Conservation (phyloP, 1,140 invertebrate species). For the Scylla paramamosain region DNA sequence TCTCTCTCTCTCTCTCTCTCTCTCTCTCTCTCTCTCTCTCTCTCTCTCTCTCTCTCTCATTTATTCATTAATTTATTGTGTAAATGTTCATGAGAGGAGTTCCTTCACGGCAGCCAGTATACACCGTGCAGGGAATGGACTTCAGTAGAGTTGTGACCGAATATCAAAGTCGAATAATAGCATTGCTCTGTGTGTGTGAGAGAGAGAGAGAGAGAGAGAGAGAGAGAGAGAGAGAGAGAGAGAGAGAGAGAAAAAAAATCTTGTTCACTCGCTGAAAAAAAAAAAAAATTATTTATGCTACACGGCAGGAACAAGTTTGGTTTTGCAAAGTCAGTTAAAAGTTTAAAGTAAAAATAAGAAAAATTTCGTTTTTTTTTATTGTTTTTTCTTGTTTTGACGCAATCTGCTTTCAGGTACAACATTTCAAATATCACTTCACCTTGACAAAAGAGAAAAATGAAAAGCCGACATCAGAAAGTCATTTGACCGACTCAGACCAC, state of each 20-base stretch:
- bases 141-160: background rate
- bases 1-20: slow-evolving; percentile 29
- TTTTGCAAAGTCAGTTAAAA: too few species aligned
- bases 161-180: too few species aligned
- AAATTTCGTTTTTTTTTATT: too few species aligned
- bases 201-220: background rate
- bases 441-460: too few species aligned
- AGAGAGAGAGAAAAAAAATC: background rate
- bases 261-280: too few species aligned
- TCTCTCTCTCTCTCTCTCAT: background rate
- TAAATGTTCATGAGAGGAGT: background rate
- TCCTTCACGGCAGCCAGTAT: background rate
- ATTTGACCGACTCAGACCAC: too few species aligned
- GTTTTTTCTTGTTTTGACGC: too few species aligned
- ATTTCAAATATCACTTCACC: too few species aligned
- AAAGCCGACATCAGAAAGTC: too few species aligned
- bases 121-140: background rate
- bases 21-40: slow-evolving; percentile 29
- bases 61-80: background rate
- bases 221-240: background rate
- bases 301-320: too few species aligned
- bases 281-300: too few species aligned
- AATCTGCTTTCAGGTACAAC: background rate
- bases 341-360: too few species aligned
- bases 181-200: background rate